phyloP scores from a whole-genome alignment of 2,888 invertebrate species.

The Loripinus fragilis region DNA sequence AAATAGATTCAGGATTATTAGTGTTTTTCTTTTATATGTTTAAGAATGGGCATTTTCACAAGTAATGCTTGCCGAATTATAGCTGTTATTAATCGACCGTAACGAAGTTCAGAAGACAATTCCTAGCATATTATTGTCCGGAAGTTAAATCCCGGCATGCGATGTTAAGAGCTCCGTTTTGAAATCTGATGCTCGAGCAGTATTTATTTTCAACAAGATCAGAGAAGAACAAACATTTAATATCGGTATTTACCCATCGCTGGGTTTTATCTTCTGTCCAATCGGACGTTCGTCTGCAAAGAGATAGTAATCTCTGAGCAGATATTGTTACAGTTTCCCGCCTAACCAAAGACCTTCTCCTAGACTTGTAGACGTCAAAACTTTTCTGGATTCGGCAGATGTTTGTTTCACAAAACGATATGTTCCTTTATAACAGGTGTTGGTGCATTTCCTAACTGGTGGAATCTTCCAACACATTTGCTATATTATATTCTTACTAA shows the following conservation, averaged over 20 bases:
- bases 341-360: neutral
- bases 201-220: conserved; percentile 16
- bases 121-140: too few relatives aligned
- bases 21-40: too few relatives aligned
- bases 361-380: conserved; percentile 12
- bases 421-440: conserved; percentile 1
- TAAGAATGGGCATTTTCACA: too few relatives aligned
- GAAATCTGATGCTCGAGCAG: neutral
- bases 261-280: conserved; percentile 1
- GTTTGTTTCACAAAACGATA: neutral
- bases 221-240: neutral
- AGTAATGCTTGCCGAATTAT: too few relatives aligned
- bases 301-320: conserved; percentile 44
- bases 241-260: conserved; percentile 14
- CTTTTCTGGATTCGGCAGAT: neutral
- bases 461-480: too few relatives aligned
- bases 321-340: conserved; percentile 35
- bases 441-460: neutral
- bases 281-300: conserved; percentile 56
- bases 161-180: neutral
- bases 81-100: too few relatives aligned
- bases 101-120: too few relatives aligned
- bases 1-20: too few relatives aligned
- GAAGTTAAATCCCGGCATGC: neutral
- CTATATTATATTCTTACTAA: too few relatives aligned